phyloP scores from a whole-genome alignment of 2,888 invertebrate genomes.

The Odontocerum albicorne region DNA sequence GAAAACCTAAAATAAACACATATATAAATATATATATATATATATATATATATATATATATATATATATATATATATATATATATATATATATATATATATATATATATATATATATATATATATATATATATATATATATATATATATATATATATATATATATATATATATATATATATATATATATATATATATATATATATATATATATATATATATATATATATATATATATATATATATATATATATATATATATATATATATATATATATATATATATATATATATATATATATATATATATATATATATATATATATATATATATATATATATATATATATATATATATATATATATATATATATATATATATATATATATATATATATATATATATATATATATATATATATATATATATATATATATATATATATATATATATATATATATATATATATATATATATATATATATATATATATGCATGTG shows the following conservation, averaged over 20 bases:
- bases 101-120: constrained; percentile 28
- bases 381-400: background rate
- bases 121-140: constrained; percentile 28
- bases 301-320: background rate
- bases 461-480: background rate
- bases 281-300: background rate
- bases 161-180: constrained; percentile 26
- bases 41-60: constrained; percentile 20
- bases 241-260: background rate
- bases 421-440: background rate
- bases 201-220: constrained; percentile 1
- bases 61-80: constrained; percentile 19
- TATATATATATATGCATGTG: background rate
- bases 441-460: background rate
- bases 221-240: background rate
- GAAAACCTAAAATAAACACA: too few relatives aligned
- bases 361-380: background rate
- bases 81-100: constrained; percentile 18
- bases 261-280: background rate
- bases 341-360: background rate
- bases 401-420: background rate
- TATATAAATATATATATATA: constrained; percentile 13
- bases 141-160: constrained; percentile 26
- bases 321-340: background rate
- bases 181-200: constrained; percentile 27